phyloP scores from a whole-genome alignment of 2,888 invertebrate genomes.

The Onthophagus sagittarius region DNA sequence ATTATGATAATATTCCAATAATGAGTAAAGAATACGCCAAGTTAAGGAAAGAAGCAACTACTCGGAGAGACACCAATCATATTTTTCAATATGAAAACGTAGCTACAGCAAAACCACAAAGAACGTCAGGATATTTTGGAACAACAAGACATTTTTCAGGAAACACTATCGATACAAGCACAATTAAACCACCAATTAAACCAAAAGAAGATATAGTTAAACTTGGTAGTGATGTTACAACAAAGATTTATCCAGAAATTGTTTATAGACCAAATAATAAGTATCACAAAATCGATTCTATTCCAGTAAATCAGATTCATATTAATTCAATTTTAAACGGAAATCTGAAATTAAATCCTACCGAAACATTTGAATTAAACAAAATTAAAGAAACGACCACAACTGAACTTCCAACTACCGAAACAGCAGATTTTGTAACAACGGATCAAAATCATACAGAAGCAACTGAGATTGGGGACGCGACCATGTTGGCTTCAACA shows the following conservation, averaged over 20 bases:
- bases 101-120: conserved; percentile 32
- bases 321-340: conserved; percentile 4
- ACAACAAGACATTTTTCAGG: conserved; percentile 40
- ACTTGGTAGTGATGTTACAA: conserved; percentile 11
- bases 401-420: conserved; percentile 23
- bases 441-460: conserved; percentile 16
- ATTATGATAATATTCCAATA: conserved; percentile 52
- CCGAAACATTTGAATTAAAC: conserved; percentile 13
- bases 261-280: conserved; percentile 23
- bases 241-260: conserved; percentile 15
- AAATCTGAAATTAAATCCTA: background rate
- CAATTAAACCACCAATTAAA: conserved; percentile 31
- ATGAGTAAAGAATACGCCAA: conserved; percentile 55
- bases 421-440: background rate
- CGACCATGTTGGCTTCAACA: conserved; percentile 28
- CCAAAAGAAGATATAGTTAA: background rate
- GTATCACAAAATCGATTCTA: conserved; percentile 29
- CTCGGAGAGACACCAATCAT: conserved; percentile 14
- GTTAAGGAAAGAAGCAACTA: conserved; percentile 48
- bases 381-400: conserved; percentile 26
- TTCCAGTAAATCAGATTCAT: conserved; percentile 20
- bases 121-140: conserved; percentile 36
- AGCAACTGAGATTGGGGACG: conserved; percentile 26
- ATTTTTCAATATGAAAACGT: conserved; percentile 37
- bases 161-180: conserved; percentile 32